Evolutionary conservation across 2,113 vertebrate genomes (phyloP).

Genomic region (Romanogobio albipinnatus): DNA sequence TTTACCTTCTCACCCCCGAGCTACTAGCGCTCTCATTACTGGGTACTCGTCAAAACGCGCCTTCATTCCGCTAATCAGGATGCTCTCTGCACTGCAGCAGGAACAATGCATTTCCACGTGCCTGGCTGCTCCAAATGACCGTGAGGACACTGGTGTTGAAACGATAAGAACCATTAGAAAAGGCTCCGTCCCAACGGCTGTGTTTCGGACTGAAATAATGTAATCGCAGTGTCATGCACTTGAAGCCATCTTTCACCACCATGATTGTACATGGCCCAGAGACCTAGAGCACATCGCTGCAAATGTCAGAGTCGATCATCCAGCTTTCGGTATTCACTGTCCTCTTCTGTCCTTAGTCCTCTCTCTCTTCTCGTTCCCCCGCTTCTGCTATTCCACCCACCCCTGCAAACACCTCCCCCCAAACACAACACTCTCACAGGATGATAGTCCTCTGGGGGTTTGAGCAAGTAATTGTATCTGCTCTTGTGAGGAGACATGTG

Average conservation of each 20-base stretch:
- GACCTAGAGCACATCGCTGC: slow-evolving; percentile 54
- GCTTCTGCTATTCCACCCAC: slow-evolving; percentile 42
- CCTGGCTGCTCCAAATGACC: slow-evolving; percentile 37
- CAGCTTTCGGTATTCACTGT: slow-evolving; percentile 55
- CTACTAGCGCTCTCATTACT: not conserved
- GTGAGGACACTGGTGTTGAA: slow-evolving; percentile 47
- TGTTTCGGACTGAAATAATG: slow-evolving; percentile 51
- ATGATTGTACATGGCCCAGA: slow-evolving; percentile 64
- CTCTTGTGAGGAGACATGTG: slow-evolving; percentile 70
- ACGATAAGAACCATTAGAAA: slow-evolving; percentile 54
- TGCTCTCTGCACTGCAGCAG: not conserved
- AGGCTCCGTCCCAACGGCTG: slow-evolving; percentile 42
- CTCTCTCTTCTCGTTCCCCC: slow-evolving; percentile 39
- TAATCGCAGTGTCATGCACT: slow-evolving; percentile 57
- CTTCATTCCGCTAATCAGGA: slow-evolving; percentile 16
- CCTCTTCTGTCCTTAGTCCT: slow-evolving; percentile 21
- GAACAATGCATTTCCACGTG: slow-evolving; percentile 25
- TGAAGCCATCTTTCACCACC: slow-evolving; percentile 57
- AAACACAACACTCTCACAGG: slow-evolving; percentile 53
- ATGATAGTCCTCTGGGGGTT: slow-evolving; percentile 27
- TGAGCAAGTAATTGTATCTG: slow-evolving; percentile 67
- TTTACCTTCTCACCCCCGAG: not conserved
- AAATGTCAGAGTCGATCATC: slow-evolving; percentile 73
- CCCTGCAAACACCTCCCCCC: slow-evolving; percentile 54
- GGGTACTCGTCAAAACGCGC: not conserved